Base-by-base conservation (phyloP, 2,797 vertebrate species). In the Menidia menidia region DNA sequence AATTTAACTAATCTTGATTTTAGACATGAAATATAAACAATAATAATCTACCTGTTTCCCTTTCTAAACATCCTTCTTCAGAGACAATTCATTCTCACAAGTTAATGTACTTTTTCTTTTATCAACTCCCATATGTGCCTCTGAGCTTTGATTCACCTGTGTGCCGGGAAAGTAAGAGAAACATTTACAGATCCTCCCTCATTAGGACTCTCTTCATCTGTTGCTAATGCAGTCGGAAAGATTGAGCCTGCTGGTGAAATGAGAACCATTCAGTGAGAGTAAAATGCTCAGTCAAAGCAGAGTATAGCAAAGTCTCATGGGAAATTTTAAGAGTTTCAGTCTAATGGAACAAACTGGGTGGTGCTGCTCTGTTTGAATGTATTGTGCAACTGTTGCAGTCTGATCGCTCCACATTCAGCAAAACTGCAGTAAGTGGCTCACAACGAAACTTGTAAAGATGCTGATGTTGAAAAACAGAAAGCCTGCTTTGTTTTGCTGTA, bases 241-340 rank as follows among this genome's bases (percentile, higher is more conserved):
- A 82, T 83, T 31, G 16, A 81, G 79, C 59, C 48, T 35, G 33
- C 81, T 72, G 60, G 52, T 31, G 71, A 68, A 77, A 74, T 52
- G 45, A 76, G 64, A 81, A 75, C 78, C 50, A 73, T 75, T 88
- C 67, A 79, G 62, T 19, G 3, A 56, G 52, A 80, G 72, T 52
- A 71, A 80, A 80, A 71, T 68, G 54, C 68, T 74, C 77, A 55
- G 66, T 80, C 54, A 43, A 73, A 60, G 73, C 59, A 64, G 58
- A 69, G 68, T 5, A 2, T 51, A 82, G 48, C 8, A 62, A 53
- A 39, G 55, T 68, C 83, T 85, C 80, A 0, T 19, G 80, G 80
- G 81, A 85, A 86, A 84, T 89, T 60, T 77, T 67, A 68, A 73
- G 64, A 75, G 68, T 74, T 74, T 82, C 61, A 48, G 58, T 73